Conservation (phyloP, 2,797 vertebrate genomes). For the Valencia hispanica region DNA sequence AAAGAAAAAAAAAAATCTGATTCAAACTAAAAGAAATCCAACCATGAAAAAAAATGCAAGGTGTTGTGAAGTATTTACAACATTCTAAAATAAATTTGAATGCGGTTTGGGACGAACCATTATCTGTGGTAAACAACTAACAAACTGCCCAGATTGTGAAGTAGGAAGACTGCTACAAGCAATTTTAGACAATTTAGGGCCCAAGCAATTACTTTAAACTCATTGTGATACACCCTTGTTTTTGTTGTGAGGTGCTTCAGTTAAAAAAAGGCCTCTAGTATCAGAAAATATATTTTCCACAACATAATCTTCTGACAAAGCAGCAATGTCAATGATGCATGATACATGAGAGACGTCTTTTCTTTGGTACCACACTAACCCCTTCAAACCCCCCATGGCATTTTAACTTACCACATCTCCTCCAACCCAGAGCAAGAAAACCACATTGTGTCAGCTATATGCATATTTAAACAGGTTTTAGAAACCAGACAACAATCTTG, state of each 20-base stretch:
- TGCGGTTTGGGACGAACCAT: not conserved
- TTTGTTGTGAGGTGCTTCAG: not conserved
- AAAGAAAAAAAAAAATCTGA: not conserved
- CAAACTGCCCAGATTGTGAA: not conserved
- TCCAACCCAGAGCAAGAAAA: not conserved
- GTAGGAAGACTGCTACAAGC: not conserved
- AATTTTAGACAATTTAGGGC: conserved; percentile 1
- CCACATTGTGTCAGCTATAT: not conserved
- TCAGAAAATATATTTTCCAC: not conserved
- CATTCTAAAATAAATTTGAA: not conserved
- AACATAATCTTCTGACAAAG: not conserved
- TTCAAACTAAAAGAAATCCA: not conserved
- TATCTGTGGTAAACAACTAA: not conserved
- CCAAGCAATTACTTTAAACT: too few relatives aligned
- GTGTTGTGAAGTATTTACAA: not conserved
- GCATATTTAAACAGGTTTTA: not conserved
- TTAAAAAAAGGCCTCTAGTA: not conserved
- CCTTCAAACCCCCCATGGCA: not conserved
- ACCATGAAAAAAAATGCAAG: too few relatives aligned
- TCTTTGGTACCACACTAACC: too few relatives aligned
- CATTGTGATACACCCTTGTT: not conserved
- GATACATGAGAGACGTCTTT: not conserved
- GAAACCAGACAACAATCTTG: not conserved
- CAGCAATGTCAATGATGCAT: not conserved
- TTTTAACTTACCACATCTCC: not conserved